Evolutionary conservation across 2,113 vertebrate genomes (phyloP).

Genomic region (Paramormyrops kingsleyae): DNA sequence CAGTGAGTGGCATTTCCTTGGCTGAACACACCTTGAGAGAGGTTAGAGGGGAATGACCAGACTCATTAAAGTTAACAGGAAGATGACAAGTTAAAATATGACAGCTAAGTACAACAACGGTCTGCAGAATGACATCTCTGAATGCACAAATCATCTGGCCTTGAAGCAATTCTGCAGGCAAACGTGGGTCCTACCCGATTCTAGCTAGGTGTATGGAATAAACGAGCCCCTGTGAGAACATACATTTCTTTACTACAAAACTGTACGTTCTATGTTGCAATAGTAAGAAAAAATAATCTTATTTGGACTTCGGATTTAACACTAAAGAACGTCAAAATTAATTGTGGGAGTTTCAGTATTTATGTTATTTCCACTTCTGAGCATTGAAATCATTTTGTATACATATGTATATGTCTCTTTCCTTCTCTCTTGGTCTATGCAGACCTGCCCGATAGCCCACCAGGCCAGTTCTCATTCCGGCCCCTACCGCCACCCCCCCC

Average conservation of each 20-base stretch:
- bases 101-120: background rate
- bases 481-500: constrained; percentile 73
- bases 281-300: background rate
- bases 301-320: background rate
- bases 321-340: background rate
- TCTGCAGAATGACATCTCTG: background rate
- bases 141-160: background rate
- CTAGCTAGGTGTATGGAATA: background rate
- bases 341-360: background rate
- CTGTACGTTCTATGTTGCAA: background rate
- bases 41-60: background rate
- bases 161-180: background rate
- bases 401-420: background rate
- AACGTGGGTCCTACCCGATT: background rate
- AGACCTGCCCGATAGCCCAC: constrained; percentile 71
- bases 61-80: background rate
- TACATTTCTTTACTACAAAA: background rate
- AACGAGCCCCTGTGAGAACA: background rate
- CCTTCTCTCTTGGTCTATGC: constrained; percentile 9
- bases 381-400: background rate
- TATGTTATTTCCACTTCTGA: background rate
- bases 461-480: constrained; percentile 76
- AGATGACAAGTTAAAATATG: background rate
- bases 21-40: background rate
- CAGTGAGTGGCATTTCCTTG: background rate